Evolutionary conservation across 2,113 vertebrate genomes (phyloP).

Genomic region (Procavia capensis): DNA sequence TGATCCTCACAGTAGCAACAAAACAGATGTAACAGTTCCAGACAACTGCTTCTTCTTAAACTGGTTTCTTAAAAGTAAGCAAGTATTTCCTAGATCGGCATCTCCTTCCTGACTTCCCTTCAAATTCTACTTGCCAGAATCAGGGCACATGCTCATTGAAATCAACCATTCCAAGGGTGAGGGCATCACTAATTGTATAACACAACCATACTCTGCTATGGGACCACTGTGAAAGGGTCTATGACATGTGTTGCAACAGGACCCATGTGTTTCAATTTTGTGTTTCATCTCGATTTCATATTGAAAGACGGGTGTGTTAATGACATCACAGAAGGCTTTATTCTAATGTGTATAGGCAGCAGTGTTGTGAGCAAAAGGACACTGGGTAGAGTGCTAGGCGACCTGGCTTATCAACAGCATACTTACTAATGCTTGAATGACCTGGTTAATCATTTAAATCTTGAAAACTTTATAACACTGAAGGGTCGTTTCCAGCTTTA

Average conservation of each 20-base stretch:
- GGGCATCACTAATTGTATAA: neutral
- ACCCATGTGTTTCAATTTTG: neutral
- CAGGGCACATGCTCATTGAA: neutral
- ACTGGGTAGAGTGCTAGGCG: neutral
- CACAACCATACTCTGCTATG: neutral
- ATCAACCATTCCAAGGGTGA: neutral
- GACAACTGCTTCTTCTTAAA: neutral
- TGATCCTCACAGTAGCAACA: neutral
- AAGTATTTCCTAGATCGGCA: neutral
- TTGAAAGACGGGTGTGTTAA: neutral
- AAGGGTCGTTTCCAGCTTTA: neutral
- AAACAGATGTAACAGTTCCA: neutral
- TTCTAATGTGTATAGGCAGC: neutral
- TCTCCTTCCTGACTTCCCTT: neutral
- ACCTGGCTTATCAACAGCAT: neutral
- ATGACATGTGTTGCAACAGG: neutral
- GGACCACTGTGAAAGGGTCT: neutral
- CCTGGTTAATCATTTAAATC: neutral
- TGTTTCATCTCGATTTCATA: neutral
- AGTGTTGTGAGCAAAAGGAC: neutral
- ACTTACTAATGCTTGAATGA: neutral
- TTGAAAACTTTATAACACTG: neutral
- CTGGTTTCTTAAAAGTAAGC: neutral
- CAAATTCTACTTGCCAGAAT: neutral
- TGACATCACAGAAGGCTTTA: neutral